Base-by-base conservation (phyloP, 2,113 vertebrate genomes). In the Lamprologus callipterus region DNA sequence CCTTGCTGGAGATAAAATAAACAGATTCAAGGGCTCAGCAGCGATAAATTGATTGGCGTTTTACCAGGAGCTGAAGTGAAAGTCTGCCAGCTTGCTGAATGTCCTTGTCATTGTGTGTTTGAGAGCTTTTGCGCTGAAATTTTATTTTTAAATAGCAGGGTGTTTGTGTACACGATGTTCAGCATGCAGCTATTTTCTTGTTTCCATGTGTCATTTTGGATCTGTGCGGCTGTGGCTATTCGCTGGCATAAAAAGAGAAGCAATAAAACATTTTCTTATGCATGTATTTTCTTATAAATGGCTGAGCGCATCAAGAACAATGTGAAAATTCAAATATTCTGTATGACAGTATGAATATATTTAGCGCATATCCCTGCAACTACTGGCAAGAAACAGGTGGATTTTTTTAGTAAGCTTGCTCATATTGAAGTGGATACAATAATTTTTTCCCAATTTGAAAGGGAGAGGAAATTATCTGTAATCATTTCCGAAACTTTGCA, bases 151-250 rank as follows among this genome's bases (percentile, higher is more conserved):
- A 75, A 73, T 33, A 12, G 16, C 73, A 23, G 23, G 3, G 37
- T 84, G 58, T 83, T 80, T 81, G 49, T 89, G 88, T 87, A 57
- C 33, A 21, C 13, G 73, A 78, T 28, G 82, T 85, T 85, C 79
- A 19, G 14, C 73, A 16, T 87, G 55, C 55, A 53, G 85, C 37
- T 81, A 21, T 26, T 82, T 83, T 73, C 82, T 84, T 33, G 70
- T 7, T 89, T 92, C 86, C 87, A 92, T 89, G 91, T 91, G 88
- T 90, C 65, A 68, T 26, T 47, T 84, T 86, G 84, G 65, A 87
- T 91, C 53, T 49, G 70, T 49, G 42, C 0, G 23, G 47, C 28
- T 85, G 79, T 37, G 45, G 31, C 33, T 68, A 47, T 58, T 83
- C 16, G 5, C 80, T 40, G 23, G 51, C 7, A 11, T 78, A 31